Evolutionary conservation across 2,797 vertebrate species (phyloP).

Genomic region (Cichlasoma orientale): DNA sequence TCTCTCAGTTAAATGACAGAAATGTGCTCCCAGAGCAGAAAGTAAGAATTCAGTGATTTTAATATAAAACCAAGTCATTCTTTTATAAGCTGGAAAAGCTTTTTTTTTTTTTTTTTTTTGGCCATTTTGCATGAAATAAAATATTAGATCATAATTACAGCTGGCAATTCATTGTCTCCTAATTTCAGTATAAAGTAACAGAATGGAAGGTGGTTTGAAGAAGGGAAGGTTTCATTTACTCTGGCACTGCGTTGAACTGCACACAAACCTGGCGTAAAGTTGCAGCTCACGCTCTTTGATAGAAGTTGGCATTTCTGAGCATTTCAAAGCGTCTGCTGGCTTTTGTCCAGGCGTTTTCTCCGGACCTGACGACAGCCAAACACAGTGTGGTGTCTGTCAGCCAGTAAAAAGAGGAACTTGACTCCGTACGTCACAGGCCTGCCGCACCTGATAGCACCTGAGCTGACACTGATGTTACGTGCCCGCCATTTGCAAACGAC

Average conservation of each 20-base stretch:
- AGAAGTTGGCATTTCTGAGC: neutral
- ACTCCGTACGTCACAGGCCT: neutral
- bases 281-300: neutral
- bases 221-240: neutral
- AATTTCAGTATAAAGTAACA: neutral
- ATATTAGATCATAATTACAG: neutral
- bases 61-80: accelerated
- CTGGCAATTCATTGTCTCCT: neutral
- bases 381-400: neutral
- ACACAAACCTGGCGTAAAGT: accelerated
- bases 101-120: neutral
- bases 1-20: neutral
- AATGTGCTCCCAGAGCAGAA: neutral
- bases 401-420: neutral
- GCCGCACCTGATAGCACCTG: slow-evolving; percentile 28
- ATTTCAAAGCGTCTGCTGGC: neutral
- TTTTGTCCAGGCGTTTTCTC: neutral
- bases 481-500: slow-evolving; percentile 75
- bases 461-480: slow-evolving; percentile 61
- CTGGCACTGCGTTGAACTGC: no score
- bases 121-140: neutral
- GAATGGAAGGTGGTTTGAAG: neutral
- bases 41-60: neutral
- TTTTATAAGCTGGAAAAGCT: neutral
- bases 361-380: accelerated